These are phyloP conservation scores for Tapirus indicus DNA, from an alignment of 2,797 vertebrate species.

Conservation along the genomic window DNA sequence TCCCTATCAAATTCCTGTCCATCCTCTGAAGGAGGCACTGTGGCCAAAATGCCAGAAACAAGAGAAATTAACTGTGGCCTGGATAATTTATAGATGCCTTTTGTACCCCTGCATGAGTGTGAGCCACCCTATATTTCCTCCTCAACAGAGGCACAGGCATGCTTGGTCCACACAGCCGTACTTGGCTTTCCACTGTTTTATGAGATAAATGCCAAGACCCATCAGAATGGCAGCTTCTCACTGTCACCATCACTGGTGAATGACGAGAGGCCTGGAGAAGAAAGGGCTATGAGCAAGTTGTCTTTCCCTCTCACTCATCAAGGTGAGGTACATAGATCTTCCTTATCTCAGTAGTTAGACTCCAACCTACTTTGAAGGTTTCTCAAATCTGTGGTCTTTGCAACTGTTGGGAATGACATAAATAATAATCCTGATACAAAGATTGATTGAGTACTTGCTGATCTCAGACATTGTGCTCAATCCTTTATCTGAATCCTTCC, in stretches of 20 bases:
- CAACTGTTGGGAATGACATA: background rate
- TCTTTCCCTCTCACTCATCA: background rate
- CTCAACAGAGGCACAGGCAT: background rate
- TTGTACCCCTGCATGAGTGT: background rate
- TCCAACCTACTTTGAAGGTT: background rate
- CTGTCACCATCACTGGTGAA: background rate
- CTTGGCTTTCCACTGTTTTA: background rate
- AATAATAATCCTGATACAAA: background rate
- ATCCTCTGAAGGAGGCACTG: background rate
- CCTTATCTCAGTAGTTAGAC: background rate
- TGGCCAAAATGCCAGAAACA: conserved; percentile 5
- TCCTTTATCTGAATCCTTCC: conserved; percentile 15
- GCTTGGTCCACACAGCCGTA: background rate
- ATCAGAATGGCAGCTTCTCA: background rate
- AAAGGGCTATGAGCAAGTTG: background rate
- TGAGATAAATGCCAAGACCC: background rate
- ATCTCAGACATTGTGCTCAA: background rate
- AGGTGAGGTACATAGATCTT: background rate
- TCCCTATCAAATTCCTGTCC: background rate
- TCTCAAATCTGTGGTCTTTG: background rate
- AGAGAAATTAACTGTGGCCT: conserved; percentile 24
- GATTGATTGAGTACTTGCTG: background rate
- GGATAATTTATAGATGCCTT: background rate
- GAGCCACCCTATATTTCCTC: background rate
- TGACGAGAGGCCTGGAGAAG: background rate